These are phyloP conservation scores for Leptobrachium leishanense DNA, from an alignment of 2,113 vertebrate genomes.

Conservation along the genomic window DNA sequence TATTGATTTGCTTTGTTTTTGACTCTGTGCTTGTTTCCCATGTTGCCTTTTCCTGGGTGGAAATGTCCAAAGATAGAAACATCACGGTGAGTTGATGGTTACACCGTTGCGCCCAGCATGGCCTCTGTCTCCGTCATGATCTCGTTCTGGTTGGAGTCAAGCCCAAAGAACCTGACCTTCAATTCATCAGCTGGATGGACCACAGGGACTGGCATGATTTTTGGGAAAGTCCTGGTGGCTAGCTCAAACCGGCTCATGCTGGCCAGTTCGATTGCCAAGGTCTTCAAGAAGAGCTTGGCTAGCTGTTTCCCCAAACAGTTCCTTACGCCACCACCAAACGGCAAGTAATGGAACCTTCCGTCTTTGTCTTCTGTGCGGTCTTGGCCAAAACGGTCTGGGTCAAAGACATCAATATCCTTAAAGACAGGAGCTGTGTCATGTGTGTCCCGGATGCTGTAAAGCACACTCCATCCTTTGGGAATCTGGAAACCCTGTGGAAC, in stretches of 20 bases:
- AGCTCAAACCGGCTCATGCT: constrained; percentile 92
- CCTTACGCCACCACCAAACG: constrained; percentile 89
- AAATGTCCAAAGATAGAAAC: not conserved
- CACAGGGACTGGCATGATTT: constrained; percentile 86
- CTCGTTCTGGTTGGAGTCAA: constrained; percentile 98
- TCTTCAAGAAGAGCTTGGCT: constrained; percentile 92
- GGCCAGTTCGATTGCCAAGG: constrained; percentile 88
- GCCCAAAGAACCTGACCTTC: constrained; percentile 92
- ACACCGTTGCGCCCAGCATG: constrained; percentile 88
- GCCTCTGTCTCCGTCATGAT: constrained; percentile 91
- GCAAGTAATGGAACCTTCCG: constrained; percentile 94
- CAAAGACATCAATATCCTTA: constrained; percentile 87
- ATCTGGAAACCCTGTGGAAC: constrained; percentile 88
- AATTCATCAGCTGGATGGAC: constrained; percentile 90
- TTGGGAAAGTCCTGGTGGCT: constrained; percentile 89
- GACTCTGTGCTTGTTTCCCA: constrained; percentile 27
- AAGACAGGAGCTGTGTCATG: constrained; percentile 92
- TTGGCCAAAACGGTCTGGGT: constrained; percentile 89
- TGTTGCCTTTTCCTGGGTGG: constrained; percentile 12
- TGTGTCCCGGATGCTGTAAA: constrained; percentile 98
- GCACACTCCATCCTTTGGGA: constrained; percentile 96
- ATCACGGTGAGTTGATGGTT: constrained; percentile 10
- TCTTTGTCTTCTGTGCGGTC: constrained; percentile 91
- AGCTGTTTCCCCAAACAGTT: constrained; percentile 96
- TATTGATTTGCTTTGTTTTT: constrained; percentile 18